These are phyloP conservation scores for Plectropomus leopardus DNA, from an alignment of 2,113 vertebrate species.

Conservation along the genomic window DNA sequence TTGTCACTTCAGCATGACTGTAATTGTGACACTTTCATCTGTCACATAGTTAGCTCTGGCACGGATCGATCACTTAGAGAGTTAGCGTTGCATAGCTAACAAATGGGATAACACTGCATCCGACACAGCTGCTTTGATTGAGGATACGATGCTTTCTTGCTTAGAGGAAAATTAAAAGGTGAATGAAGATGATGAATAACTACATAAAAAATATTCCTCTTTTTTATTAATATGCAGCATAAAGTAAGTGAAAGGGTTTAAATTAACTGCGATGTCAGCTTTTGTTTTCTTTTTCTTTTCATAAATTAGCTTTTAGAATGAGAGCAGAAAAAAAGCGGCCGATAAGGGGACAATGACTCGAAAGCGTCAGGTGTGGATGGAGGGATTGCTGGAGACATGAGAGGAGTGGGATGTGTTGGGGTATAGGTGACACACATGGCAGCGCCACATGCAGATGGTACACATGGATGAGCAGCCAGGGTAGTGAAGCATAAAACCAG, in stretches of 20 bases:
- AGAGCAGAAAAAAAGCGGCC: conserved; percentile 3
- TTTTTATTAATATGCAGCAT: conserved; percentile 50
- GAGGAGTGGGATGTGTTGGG: conserved; percentile 65
- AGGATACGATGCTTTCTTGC: conserved; percentile 51
- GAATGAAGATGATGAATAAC: conserved; percentile 58
- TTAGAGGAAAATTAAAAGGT: conserved; percentile 68
- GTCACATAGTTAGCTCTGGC: conserved; percentile 80
- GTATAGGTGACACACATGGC: conserved; percentile 82
- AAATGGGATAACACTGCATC: conserved; percentile 62
- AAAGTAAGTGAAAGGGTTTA: conserved; percentile 49
- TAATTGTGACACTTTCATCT: conserved; percentile 81
- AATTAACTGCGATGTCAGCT: conserved; percentile 43
- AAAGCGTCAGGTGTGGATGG: conserved; percentile 60
- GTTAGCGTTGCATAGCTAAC: conserved; percentile 72
- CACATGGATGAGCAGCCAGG: conserved; percentile 80
- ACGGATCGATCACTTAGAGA: conserved; percentile 75
- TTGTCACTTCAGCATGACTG: conserved; percentile 75
- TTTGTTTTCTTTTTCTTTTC: conserved; percentile 52
- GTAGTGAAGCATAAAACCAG: conserved; percentile 77
- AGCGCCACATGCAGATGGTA: conserved; percentile 81
- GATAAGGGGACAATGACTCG: conserved; percentile 42
- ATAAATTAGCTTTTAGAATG: conserved; percentile 36
- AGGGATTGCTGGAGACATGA: conserved; percentile 57
- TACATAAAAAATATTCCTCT: conserved; percentile 16
- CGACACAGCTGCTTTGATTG: conserved; percentile 52